Percentiles rank a stretch among this genome's conserved stretches.
Evolutionary conservation across 2,797 vertebrate genomes (phyloP).

Genomic region (Peromyscus melanophrys): DNA sequence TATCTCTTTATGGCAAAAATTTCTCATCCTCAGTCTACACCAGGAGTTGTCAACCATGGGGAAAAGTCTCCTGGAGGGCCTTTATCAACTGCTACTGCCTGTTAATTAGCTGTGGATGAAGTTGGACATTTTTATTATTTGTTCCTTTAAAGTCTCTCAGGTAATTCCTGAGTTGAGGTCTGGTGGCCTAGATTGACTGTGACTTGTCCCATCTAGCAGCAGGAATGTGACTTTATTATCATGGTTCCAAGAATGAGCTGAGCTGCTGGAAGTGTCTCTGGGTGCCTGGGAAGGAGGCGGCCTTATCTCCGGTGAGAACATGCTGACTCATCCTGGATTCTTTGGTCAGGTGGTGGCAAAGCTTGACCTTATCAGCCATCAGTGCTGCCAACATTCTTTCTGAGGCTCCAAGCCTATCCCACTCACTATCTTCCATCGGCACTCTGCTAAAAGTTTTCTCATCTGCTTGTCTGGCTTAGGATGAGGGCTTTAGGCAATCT

Average conservation of each 20-base stretch:
- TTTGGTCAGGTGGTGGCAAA: constrained; percentile 73
- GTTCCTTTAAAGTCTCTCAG: background rate
- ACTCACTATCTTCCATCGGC: constrained; percentile 52
- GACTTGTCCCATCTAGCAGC: background rate
- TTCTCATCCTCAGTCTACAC: background rate
- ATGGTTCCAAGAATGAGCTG: constrained; percentile 34
- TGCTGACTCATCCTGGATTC: constrained; percentile 76
- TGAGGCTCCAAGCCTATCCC: constrained; percentile 70
- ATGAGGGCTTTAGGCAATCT: constrained; percentile 47
- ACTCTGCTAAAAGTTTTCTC: constrained; percentile 67
- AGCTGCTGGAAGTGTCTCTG: constrained; percentile 7
- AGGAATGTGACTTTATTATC: constrained; percentile 40
- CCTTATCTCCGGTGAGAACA: constrained; percentile 77
- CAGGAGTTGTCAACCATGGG: background rate
- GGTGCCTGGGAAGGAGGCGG: constrained; percentile 70
- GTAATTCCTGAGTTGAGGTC: constrained; percentile 18
- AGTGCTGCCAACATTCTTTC: constrained; percentile 76
- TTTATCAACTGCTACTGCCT: constrained; percentile 13
- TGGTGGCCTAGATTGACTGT: background rate
- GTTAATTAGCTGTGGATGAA: constrained; percentile 33
- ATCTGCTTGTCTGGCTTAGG: constrained; percentile 62
- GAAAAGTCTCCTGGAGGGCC: background rate
- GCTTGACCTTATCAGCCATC: constrained; percentile 79
- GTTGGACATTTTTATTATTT: background rate
- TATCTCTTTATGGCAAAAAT: background rate